Evolutionary conservation across 2,113 vertebrate genomes (phyloP), one percentile per base, ranked within the genome.

Genomic region (Coryphaenoides rupestris): DNA sequence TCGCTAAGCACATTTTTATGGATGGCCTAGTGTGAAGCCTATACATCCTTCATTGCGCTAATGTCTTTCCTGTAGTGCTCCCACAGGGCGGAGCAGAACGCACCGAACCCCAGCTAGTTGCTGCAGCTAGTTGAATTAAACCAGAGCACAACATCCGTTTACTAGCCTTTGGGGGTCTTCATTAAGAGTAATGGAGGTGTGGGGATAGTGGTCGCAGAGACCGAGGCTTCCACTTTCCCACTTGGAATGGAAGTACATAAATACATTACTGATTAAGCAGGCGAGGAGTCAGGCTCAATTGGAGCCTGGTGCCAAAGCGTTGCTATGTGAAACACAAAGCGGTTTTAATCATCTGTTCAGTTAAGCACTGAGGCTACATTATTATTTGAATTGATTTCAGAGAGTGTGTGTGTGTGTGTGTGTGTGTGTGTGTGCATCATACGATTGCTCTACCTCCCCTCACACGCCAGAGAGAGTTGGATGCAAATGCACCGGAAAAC

Each of bases 41-140:
- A 60, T 74, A 78, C 40, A 55, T 77, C 66, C 52, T 77, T 62
- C 55, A 60, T 49, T 19, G 55, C 21, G 33, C 49, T 77, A 70
- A 81, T 79, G 75, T n/a, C 49, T 68, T 79, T 77, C 17, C 59
- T n/a, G n/a, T n/a, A n/a, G 17, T 63, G 70, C 72, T 74, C 66
- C 58, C 26, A 21, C 53, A 58, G 63, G 74, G 68, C 77, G 66
- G 59, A 71, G 72, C 60, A 63, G 56, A 59, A 0, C n/a, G 57
- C 15, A 45, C 64, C 45, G 57, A 2, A 10, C 47, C n/a, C 1
- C 66, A 70, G 59, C 47, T 53, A 24, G 52, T 52, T 28, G 68
- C 63, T 72, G 73, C 19, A 55, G 23, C 55, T 24, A 40, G 33
- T 4, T 59, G 5, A 56, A 21, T 24, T 62, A 19, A 55, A n/a